Conservation (phyloP, 2,113 vertebrate genomes). For the Physeter macrocephalus region DNA sequence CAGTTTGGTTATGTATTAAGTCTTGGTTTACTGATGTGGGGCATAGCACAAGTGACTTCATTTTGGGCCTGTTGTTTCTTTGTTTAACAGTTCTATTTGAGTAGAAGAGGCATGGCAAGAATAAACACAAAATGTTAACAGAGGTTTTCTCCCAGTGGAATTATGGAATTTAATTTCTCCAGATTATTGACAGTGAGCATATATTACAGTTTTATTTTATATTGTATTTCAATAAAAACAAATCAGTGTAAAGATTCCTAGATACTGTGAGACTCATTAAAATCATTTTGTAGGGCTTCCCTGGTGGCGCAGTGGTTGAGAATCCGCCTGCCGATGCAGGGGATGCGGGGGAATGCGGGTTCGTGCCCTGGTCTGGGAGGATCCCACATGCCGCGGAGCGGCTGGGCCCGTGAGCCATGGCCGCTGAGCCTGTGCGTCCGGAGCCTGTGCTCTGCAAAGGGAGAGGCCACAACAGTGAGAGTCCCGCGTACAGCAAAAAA, state of each 20-base stretch:
- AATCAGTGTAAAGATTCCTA: not conserved
- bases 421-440: too few species aligned
- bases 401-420: too few species aligned
- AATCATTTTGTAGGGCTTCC: not conserved
- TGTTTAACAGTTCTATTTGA: not conserved
- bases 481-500: too few species aligned
- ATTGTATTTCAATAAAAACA: constrained; percentile 22
- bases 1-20: not conserved
- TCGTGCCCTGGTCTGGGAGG: too few species aligned
- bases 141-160: not conserved
- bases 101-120: not conserved
- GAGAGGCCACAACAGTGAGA: too few species aligned
- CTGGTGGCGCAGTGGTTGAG: too few species aligned
- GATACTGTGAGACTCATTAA: not conserved
- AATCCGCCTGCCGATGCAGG: too few species aligned
- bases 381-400: too few species aligned
- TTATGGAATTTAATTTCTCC: constrained; percentile 19
- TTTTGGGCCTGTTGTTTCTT: not conserved
- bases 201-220: constrained; percentile 19
- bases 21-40: not conserved
- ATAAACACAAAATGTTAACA: not conserved
- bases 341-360: too few species aligned
- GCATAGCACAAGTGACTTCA: not conserved
- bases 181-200: not conserved
- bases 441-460: too few species aligned